phyloP scores from a whole-genome alignment of 2,113 vertebrate genomes.

The Phocoena phocoena region DNA sequence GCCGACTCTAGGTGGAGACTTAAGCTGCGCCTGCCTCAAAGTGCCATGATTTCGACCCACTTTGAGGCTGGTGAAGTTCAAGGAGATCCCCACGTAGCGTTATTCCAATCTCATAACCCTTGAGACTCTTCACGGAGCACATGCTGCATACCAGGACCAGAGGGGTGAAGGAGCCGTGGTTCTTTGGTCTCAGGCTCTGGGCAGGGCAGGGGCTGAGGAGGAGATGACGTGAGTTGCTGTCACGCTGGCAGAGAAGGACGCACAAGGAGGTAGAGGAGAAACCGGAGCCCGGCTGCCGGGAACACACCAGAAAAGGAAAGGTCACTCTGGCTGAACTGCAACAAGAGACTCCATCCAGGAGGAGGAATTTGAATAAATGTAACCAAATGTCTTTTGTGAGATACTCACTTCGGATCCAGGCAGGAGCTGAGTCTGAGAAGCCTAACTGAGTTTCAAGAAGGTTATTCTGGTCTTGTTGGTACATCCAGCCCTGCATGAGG shows the following conservation, averaged over 20 bases:
- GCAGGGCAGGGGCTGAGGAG: too few relatives aligned
- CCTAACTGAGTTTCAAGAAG: neutral
- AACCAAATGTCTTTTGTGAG: neutral
- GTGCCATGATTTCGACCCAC: neutral
- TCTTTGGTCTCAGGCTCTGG: neutral
- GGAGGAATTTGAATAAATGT: neutral
- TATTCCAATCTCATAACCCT: neutral
- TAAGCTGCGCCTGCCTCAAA: neutral
- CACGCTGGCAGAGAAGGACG: neutral
- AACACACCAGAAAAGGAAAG: neutral
- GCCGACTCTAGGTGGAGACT: neutral
- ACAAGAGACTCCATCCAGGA: neutral
- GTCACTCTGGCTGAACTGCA: neutral
- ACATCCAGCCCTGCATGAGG: neutral
- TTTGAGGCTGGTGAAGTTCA: neutral
- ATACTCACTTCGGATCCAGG: neutral
- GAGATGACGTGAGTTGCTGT: neutral
- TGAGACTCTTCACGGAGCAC: neutral
- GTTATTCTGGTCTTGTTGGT: neutral
- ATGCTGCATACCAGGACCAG: neutral
- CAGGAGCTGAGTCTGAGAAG: neutral
- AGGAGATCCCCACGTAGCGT: too few relatives aligned
- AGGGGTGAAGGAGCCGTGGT: too few relatives aligned
- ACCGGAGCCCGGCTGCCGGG: rapidly evolving
- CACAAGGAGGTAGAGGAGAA: neutral